Evolutionary conservation across 2,888 invertebrate genomes (phyloP), one percentile per base, ranked within the genome.

Genomic region (Siphlonurus alternatus): DNA sequence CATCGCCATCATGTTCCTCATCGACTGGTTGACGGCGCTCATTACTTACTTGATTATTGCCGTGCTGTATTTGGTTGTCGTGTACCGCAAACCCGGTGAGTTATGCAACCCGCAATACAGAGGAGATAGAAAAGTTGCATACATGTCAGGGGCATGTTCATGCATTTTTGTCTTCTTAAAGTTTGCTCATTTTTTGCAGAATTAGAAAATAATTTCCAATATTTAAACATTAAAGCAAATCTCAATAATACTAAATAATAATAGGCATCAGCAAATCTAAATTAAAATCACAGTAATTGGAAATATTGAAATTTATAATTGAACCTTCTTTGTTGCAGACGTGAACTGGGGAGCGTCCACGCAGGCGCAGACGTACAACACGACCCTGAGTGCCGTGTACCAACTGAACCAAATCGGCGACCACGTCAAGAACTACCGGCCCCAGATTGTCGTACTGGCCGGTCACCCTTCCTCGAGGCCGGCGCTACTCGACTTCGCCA

Each of bases 281-380:
- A n/a, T n/a, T n/a, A n/a, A n/a, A n/a, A n/a, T n/a, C n/a, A n/a
- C n/a, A n/a, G n/a, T n/a, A n/a, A n/a, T n/a, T n/a, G n/a, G n/a
- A n/a, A n/a, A n/a, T n/a, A 51, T 51, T n/a, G n/a, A 51, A 51
- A 51, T 15, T 51, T n/a, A 51, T 15, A 51, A 51, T n/a, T 15
- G 1, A 23, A 51, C 62, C n/a, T 56, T 61, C 65, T 23, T 61
- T 64, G 38, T 71, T 73, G 56, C 69, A 83, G 91, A 96, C 73
- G 95, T 95, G 1, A 97, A 97, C 76, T 97, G 97, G 97, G 97
- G 97, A 23, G 93, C 94, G 65, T 93, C 94, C 5, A 93, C 95
- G 0, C 96, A 97, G 76, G 96, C 96, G 0, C 96, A 97, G 76
- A 92, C 88, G 38, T 97, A 96, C 77, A 94, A 93, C 75, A 88